Conservation (phyloP, 2,113 vertebrate species). For the Misgurnus anguillicaudatus region DNA sequence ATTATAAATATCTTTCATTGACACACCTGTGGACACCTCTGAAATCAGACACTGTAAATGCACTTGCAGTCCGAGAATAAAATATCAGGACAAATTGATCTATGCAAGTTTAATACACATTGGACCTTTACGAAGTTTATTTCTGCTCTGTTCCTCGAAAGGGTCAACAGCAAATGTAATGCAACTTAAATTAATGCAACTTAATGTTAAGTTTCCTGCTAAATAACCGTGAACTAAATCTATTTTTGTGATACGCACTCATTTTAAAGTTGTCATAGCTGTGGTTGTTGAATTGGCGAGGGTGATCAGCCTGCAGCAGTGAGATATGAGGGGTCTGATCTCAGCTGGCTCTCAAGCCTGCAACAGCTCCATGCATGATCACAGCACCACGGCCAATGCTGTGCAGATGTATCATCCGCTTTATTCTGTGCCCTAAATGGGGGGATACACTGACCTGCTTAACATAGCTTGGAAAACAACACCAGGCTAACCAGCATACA, state of each 20-base stretch:
- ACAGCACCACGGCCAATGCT: not conserved
- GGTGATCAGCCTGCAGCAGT: constrained; percentile 14
- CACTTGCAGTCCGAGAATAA: constrained; percentile 6
- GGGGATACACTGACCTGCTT: not conserved
- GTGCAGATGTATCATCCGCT: not conserved
- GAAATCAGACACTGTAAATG: constrained; percentile 12
- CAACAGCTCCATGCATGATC: constrained; percentile 4
- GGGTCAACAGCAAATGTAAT: not conserved
- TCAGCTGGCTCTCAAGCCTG: constrained; percentile 17
- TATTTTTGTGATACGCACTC: constrained; percentile 6
- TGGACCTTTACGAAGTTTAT: not conserved
- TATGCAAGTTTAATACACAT: not conserved
- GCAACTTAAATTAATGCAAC: not conserved
- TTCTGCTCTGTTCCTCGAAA: not conserved
- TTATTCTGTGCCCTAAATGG: not conserved
- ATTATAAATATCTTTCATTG: constrained; percentile 1
- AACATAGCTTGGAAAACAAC: constrained; percentile 14
- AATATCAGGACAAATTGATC: not conserved
- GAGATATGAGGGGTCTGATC: constrained; percentile 36
- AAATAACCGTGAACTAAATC: not conserved
- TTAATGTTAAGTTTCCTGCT: not conserved
- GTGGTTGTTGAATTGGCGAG: constrained; percentile 6
- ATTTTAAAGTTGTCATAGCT: constrained; percentile 20
- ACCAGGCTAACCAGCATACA: not conserved
- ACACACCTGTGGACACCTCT: not conserved